A percentile compares a stretch with the other conserved stretches of the same genome.
These are phyloP conservation scores for Cirrhinus mrigala DNA, from an alignment of 2,797 vertebrate genomes.

Conservation along the genomic window DNA sequence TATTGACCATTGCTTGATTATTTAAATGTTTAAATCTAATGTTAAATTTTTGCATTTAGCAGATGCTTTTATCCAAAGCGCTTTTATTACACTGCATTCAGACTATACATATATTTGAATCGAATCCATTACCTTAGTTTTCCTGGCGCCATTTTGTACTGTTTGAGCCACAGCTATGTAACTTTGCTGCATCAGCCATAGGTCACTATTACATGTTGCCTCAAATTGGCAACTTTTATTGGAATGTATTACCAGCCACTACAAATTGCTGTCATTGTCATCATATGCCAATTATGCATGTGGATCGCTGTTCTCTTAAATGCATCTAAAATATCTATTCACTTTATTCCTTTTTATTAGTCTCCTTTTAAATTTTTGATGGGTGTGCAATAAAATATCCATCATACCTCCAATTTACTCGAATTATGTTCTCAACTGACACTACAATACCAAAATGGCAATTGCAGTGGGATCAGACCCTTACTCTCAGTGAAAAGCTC, in stretches of 20 bases:
- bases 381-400: conserved; percentile 18
- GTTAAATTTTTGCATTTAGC: no score
- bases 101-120: background rate
- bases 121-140: background rate
- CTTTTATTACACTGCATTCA: background rate
- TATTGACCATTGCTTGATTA: background rate
- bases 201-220: background rate
- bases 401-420: background rate
- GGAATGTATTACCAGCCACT: background rate
- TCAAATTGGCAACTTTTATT: background rate
- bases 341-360: background rate
- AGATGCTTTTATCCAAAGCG: background rate
- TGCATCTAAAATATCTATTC: background rate
- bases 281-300: background rate
- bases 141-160: background rate
- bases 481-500: conserved; percentile 17
- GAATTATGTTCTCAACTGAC: background rate
- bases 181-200: background rate
- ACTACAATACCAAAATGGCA: conserved; percentile 25
- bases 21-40: background rate
- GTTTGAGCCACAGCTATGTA: background rate
- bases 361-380: background rate
- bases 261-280: background rate
- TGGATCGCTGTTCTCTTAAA: background rate
- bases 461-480: background rate